These are phyloP conservation scores for Chrysaora quinquecirrha DNA, from an alignment of 30 jellyfish, hydroid and myxozoan genomes.

Conservation along the genomic window DNA sequence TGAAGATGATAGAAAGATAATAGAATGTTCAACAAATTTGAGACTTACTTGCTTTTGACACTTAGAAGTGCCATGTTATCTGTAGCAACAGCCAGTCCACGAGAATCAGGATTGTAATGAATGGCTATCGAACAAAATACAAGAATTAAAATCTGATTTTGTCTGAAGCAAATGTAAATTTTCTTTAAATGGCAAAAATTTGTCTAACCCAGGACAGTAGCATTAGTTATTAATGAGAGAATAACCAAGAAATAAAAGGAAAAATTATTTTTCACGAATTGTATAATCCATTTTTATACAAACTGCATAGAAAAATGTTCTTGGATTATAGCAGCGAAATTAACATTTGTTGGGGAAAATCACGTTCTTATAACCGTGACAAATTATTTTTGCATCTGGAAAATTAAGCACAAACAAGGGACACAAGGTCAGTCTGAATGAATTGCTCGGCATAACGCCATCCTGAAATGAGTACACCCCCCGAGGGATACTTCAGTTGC, in stretches of 20 bases:
- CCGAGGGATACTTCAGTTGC: no score
- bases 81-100: slow-evolving; percentile 96
- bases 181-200: not conserved
- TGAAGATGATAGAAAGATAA: slow-evolving; percentile 24
- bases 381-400: no score
- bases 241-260: not conserved
- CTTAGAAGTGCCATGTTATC: slow-evolving; percentile 91
- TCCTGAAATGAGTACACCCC: no score
- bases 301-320: no score
- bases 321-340: no score
- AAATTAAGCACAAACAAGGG: no score
- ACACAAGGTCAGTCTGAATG: no score
- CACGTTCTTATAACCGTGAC: no score
- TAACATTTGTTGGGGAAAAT: no score
- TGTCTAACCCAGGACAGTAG: slow-evolving; percentile 2
- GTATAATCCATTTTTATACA: no score
- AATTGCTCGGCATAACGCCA: no score
- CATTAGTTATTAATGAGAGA: not conserved
- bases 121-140: slow-evolving; percentile 62
- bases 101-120: slow-evolving; percentile 97
- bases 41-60: slow-evolving; percentile 89
- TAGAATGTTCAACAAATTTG: no score
- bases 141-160: not conserved
- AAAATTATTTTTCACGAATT: not conserved
- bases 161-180: not conserved